Evolutionary conservation across 2,797 vertebrate species (phyloP).

Genomic region (Hydrophis major): DNA sequence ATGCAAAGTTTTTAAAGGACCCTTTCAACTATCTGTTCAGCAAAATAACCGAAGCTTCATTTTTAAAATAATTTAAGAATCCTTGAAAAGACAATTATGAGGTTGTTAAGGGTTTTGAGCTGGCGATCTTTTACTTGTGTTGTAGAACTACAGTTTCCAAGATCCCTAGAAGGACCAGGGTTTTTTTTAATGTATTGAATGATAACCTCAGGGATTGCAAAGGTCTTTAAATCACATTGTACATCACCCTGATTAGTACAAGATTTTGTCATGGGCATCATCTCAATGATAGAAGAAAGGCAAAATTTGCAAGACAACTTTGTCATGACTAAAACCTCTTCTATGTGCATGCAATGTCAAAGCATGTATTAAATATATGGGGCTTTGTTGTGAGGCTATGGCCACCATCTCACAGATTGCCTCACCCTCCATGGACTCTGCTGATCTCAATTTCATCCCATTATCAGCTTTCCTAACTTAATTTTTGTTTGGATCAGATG

Average conservation of each 20-base stretch:
- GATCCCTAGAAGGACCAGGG: too few species aligned
- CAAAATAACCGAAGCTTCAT: background rate
- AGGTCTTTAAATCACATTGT: background rate
- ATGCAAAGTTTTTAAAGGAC: background rate
- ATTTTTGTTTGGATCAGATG: background rate
- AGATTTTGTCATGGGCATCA: background rate
- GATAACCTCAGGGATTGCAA: background rate
- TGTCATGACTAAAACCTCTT: background rate
- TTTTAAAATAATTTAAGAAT: background rate
- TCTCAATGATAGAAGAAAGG: background rate
- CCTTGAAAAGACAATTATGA: background rate
- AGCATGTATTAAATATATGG: background rate
- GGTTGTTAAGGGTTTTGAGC: background rate
- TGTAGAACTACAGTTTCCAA: background rate
- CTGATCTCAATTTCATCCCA: background rate
- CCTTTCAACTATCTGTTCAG: background rate
- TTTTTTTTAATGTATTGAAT: background rate
- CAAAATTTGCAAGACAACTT: background rate
- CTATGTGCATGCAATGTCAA: background rate
- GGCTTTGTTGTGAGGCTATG: background rate
- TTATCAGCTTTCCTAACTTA: background rate
- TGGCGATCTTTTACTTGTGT: background rate
- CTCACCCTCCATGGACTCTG: background rate
- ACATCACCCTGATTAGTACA: background rate
- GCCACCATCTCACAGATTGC: background rate